These are phyloP conservation scores for Lethrus apterus DNA, from an alignment of 1,140 invertebrate genomes.

Conservation along the genomic window DNA sequence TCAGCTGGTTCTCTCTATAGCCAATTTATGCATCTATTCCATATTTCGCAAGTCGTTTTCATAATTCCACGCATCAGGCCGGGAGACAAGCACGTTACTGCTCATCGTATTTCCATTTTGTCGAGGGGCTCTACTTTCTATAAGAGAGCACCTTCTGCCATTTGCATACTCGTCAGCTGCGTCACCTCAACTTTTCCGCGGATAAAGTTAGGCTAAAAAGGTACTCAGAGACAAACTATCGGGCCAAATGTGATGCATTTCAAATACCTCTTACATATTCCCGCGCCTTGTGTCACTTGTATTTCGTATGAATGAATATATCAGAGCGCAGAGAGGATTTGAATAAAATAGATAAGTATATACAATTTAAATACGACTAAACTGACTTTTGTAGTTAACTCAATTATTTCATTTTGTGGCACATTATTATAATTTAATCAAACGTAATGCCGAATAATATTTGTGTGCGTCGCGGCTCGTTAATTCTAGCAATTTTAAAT, in stretches of 20 bases:
- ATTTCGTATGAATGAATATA: constrained; percentile 13
- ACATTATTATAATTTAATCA: too few relatives aligned
- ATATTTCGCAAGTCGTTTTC: constrained; percentile 44
- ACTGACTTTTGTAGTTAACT: too few relatives aligned
- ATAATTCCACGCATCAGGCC: constrained; percentile 42
- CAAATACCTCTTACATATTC: constrained; percentile 36
- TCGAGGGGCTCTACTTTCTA: constrained; percentile 19
- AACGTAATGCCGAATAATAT: too few relatives aligned
- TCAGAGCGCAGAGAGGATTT: not conserved
- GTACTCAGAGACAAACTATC: constrained; percentile 35
- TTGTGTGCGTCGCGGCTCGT: too few relatives aligned
- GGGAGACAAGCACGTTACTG: constrained; percentile 30
- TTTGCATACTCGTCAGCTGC: constrained; percentile 41
- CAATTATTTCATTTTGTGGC: too few relatives aligned
- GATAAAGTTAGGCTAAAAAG: constrained; percentile 35
- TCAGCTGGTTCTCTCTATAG: constrained; percentile 12
- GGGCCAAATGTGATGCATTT: constrained; percentile 38
- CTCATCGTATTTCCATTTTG: constrained; percentile 41
- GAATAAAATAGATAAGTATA: too few relatives aligned
- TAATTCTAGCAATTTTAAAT: too few relatives aligned
- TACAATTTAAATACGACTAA: too few relatives aligned
- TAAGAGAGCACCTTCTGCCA: constrained; percentile 27
- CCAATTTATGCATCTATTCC: constrained; percentile 42
- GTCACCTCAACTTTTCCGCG: constrained; percentile 39
- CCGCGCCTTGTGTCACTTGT: constrained; percentile 18